These are phyloP conservation scores for Aspidiotus destructor DNA, from an alignment of 2,888 invertebrate species.

Conservation along the genomic window DNA sequence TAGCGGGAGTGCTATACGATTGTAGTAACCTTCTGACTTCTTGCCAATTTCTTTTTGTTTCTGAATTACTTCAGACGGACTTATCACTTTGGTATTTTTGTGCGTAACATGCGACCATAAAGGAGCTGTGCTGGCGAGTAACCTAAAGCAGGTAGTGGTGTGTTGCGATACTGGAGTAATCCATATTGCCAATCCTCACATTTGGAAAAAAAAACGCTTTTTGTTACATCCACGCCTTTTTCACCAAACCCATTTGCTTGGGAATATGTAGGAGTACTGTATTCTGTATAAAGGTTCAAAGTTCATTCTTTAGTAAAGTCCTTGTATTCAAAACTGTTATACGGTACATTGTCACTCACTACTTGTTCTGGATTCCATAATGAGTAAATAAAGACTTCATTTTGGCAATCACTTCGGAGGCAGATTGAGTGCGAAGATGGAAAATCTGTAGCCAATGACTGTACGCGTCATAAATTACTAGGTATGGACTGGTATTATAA, in stretches of 20 bases:
- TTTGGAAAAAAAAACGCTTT: not conserved
- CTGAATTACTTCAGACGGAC: not conserved
- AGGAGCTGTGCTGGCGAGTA: not conserved
- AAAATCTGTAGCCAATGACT: too few species aligned
- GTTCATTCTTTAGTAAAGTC: too few species aligned
- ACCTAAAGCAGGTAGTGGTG: not conserved
- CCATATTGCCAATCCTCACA: not conserved
- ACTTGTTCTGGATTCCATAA: too few species aligned
- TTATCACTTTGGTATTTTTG: not conserved
- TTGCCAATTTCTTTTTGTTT: not conserved
- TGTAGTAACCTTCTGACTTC: not conserved
- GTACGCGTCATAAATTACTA: too few species aligned
- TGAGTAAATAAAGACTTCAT: too few species aligned
- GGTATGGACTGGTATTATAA: too few species aligned
- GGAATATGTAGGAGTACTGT: too few species aligned
- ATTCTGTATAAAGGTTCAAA: too few species aligned
- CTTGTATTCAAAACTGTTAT: too few species aligned
- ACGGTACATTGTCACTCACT: too few species aligned
- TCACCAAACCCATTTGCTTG: not conserved
- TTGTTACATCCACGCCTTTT: not conserved
- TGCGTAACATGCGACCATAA: not conserved
- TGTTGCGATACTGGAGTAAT: not conserved
- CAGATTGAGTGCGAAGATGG: too few species aligned
- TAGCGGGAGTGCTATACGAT: not conserved
- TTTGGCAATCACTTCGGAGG: too few species aligned